A percentile compares a stretch with the other conserved stretches of the same genome.
Evolutionary conservation across 2,113 vertebrate genomes (phyloP).

Genomic region (Bujurquina vittata): DNA sequence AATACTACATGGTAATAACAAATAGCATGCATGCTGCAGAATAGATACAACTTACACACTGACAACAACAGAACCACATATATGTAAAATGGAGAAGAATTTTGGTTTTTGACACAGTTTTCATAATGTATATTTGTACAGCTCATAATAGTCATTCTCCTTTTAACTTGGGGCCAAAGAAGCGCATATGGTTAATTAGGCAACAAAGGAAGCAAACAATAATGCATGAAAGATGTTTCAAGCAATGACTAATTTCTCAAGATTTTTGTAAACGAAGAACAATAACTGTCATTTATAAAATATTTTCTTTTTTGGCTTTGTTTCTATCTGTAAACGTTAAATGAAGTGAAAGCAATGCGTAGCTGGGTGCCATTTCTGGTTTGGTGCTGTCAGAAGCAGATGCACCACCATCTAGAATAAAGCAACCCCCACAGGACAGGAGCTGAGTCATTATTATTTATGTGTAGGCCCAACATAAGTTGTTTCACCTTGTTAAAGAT

Average conservation of each 20-base stretch:
- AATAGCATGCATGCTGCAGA: background rate
- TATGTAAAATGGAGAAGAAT: background rate
- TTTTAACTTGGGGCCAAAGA: too few species aligned
- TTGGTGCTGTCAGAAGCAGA: background rate
- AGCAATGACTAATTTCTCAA: background rate
- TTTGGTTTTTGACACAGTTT: background rate
- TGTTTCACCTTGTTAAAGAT: slow-evolving; percentile 13
- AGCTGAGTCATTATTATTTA: background rate
- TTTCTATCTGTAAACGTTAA: background rate
- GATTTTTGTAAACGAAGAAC: background rate
- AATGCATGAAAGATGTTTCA: background rate
- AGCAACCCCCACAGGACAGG: background rate
- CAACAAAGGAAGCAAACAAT: background rate
- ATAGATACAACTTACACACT: background rate
- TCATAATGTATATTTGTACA: too few species aligned
- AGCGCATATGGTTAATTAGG: too few species aligned
- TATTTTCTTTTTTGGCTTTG: background rate
- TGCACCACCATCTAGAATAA: background rate
- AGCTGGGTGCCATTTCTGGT: background rate
- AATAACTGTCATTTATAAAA: background rate
- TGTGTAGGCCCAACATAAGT: background rate
- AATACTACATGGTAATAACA: too few species aligned
- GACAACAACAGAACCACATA: background rate
- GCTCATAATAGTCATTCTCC: too few species aligned
- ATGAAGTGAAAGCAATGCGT: background rate